Evolutionary conservation across 2,888 invertebrate genomes (phyloP), one percentile per base, ranked within the genome.

Genomic region (Dynastes grantii): DNA sequence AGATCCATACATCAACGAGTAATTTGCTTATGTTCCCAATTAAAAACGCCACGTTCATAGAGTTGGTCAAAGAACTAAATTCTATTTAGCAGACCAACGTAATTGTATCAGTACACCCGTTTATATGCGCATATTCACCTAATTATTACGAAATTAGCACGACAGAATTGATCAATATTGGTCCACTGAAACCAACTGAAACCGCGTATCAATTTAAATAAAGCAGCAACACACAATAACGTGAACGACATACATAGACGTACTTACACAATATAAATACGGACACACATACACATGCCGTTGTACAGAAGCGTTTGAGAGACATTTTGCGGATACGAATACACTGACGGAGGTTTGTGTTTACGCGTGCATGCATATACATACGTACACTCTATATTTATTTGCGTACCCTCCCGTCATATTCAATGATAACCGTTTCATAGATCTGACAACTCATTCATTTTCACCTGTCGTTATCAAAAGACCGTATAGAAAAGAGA

Each of bases 121-220:
- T 11, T 45, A 8, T 45, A 45, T 45, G 8, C 11, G 11, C 11
- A 45, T 45, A 45, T 45, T 2, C 11, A 45, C 8, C 40, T 73
- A 73, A 73, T 73, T 55, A 73, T 40, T 73, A 29, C 73, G 37
- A 58, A 58, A 73, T 58, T 37, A 40, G 73, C 73, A 73, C 45
- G 40, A 61, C 73, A 58, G 16, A 40, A 61, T 73, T 58, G 58
- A 73, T 73, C 73, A 73, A 73, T 73, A 73, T 73, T 73, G 73
- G 73, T 61, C 73, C 73, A 73, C 58, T 32, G 73, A 73, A 73
- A 58, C 45, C 58, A 37, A 73, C 58, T 16, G 73, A 73, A 73
- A 58, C 45, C 73, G 58, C 58, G 73, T 73, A 73, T 58, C 55
- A 73, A 58, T 73, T 58, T 73, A 73, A 73, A 73, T 73, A 73